Base-by-base conservation (phyloP, 2,113 vertebrate genomes). In the Antechinus stuartii region DNA sequence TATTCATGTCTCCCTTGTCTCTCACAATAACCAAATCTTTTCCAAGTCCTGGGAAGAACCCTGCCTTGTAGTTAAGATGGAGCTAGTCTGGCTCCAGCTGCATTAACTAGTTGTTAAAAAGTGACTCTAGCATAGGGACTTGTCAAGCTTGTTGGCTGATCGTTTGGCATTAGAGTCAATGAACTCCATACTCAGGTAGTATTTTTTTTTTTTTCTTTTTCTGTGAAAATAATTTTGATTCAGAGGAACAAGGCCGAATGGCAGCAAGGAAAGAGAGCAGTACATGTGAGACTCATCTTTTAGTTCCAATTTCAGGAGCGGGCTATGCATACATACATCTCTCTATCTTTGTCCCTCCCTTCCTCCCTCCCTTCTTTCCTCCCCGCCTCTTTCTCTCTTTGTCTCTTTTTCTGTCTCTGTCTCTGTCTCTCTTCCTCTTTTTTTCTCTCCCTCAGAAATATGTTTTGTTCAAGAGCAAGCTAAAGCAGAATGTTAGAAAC, bases 1-100 rank as follows among this genome's bases (percentile, higher is more conserved):
- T 92, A 93, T 93, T 96, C 92, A 95, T 91, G 54, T 95, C 94
- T 52, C 96, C 89, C 93, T 50, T 90, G 97, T 95, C 95, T 93
- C 14, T 94, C 90, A 90, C 47, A 93, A 49, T 2, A 96, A 52
- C 50, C 92, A 91, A 90, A 1, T 12, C 2, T 52, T 53, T 52
- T 56, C 24, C 1, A 9, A 54, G 50, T 68, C 9, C 25, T 12
- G 16, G 93, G 89, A 47, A 49, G 53, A 76, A 68, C 2, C 89
- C 47, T 22, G 91, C 76, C 27, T 49, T 23, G 49, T 24, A 68
- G 49, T 35, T n/a, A 26, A 2, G 50, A 22, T 0, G 8, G n/a
- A 57, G 30, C 52, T 6, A 30, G 10, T 5, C 54, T 30, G 52
- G 3, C 3, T 1, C 49, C 49, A 24, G 76, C 94, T 89, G 54